phyloP scores from a whole-genome alignment of 1,140 invertebrate species.

The Drosophila repletoides region DNA sequence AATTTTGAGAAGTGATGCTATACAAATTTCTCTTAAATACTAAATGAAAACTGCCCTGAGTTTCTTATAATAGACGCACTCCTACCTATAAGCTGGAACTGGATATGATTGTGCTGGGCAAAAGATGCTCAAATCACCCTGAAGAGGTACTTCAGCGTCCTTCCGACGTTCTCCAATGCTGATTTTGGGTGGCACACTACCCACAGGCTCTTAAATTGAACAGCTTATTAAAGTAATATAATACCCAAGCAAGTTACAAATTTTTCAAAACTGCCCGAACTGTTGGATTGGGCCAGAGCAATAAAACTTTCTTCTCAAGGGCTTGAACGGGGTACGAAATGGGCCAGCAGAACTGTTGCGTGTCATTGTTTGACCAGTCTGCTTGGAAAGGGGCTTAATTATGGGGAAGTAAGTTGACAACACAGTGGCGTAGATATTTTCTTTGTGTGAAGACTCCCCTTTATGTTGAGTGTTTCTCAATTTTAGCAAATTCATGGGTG shows the following conservation, averaged over 20 bases:
- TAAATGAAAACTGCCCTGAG: slow-evolving; percentile 53
- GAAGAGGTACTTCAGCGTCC: slow-evolving; percentile 71
- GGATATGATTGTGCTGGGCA: slow-evolving; percentile 88
- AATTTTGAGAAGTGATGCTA: neutral
- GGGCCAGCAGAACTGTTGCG: slow-evolving; percentile 17
- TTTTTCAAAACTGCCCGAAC: slow-evolving; percentile 64
- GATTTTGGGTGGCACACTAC: slow-evolving; percentile 87
- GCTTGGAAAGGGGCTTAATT: slow-evolving; percentile 52
- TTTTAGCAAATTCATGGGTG: too few species aligned
- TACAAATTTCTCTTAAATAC: neutral
- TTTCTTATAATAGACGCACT: neutral
- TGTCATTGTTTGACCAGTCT: slow-evolving; percentile 27
- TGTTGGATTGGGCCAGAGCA: neutral
- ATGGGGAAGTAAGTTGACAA: neutral
- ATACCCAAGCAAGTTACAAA: neutral
- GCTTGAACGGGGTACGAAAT: too few species aligned
- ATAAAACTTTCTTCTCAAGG: too few species aligned
- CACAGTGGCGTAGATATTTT: too few species aligned
- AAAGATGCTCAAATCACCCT: slow-evolving; percentile 68
- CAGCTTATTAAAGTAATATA: slow-evolving; percentile 21
- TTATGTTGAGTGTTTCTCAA: too few species aligned
- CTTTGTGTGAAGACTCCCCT: too few species aligned
- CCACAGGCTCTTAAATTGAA: slow-evolving; percentile 86
- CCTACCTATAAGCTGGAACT: slow-evolving; percentile 87
- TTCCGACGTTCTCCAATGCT: slow-evolving; percentile 85